phyloP scores from a whole-genome alignment of 2,797 vertebrate species.

The Calcarius lapponicus region DNA sequence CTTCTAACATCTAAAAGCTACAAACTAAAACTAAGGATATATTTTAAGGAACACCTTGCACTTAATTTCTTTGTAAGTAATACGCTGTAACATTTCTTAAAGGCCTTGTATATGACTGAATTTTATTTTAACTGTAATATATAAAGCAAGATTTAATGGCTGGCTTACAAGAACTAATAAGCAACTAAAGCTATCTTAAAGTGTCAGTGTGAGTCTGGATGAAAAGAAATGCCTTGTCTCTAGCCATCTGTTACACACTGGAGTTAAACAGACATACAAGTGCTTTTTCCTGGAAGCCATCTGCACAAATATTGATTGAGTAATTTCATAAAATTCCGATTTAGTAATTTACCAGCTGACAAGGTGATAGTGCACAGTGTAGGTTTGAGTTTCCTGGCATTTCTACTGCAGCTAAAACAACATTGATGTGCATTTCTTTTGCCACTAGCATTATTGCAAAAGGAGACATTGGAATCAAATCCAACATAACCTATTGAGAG shows the following conservation, averaged over 20 bases:
- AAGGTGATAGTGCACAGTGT: slow-evolving; percentile 50
- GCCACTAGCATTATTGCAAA: slow-evolving; percentile 71
- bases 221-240: slow-evolving; percentile 37
- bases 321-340: slow-evolving; percentile 64
- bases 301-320: slow-evolving; percentile 60
- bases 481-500: slow-evolving; percentile 64
- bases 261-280: slow-evolving; percentile 53
- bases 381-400: slow-evolving; percentile 59
- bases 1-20: not conserved
- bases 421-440: slow-evolving; percentile 69
- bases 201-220: slow-evolving; percentile 14
- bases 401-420: slow-evolving; percentile 73
- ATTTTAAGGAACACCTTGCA: not conserved
- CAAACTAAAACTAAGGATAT: not conserved
- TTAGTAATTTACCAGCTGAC: slow-evolving; percentile 59
- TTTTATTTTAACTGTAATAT: slow-evolving; percentile 29
- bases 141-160: slow-evolving; percentile 17
- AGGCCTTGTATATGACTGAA: not conserved
- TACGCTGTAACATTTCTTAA: not conserved
- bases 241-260: slow-evolving; percentile 37
- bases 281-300: slow-evolving; percentile 72
- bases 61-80: not conserved
- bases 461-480: slow-evolving; percentile 61
- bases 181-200: slow-evolving; percentile 40
- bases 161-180: slow-evolving; percentile 38